Percentiles rank a stretch among this genome's conserved stretches.
Evolutionary conservation across 2,888 invertebrate genomes (phyloP).

Genomic region (Physocephala rufipes): DNA sequence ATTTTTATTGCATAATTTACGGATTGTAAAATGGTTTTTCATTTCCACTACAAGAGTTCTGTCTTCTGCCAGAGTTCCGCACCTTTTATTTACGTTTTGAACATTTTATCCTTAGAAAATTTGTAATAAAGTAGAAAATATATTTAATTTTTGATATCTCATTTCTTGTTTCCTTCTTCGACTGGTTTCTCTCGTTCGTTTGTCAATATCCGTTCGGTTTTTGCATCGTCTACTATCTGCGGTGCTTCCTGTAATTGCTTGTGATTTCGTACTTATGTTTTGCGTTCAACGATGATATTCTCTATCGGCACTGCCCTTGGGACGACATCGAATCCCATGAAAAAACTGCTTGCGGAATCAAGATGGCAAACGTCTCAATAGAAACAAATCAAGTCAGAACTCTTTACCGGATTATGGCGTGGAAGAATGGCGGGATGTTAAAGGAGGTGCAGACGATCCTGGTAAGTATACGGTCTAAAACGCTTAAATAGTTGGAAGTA

Average conservation of each 20-base stretch:
- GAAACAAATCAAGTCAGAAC: constrained; percentile 70
- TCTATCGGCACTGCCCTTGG: no score
- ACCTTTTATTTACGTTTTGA: constrained; percentile 24
- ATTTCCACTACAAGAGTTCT: constrained; percentile 33
- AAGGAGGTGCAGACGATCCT: constrained; percentile 32
- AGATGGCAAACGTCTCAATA: constrained; percentile 65
- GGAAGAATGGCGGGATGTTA: constrained; percentile 76
- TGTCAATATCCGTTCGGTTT: constrained; percentile 32
- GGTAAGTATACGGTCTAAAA: constrained; percentile 22
- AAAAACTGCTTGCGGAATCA: constrained; percentile 44
- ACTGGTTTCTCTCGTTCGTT: constrained; percentile 39
- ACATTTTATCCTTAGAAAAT: constrained; percentile 40
- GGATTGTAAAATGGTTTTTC: constrained; percentile 28
- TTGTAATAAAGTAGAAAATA: not conserved
- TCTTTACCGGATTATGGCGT: constrained; percentile 75
- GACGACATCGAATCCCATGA: not conserved
- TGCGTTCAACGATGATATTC: no score
- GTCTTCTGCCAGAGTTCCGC: constrained; percentile 5
- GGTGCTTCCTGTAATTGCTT: no score
- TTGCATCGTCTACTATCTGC: constrained; percentile 34
- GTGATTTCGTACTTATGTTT: no score
- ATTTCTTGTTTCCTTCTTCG: constrained; percentile 42
- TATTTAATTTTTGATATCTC: constrained; percentile 40
- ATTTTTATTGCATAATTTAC: constrained; percentile 35
- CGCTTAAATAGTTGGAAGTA: constrained; percentile 17